Evolutionary conservation across 2,888 invertebrate species (phyloP).

Genomic region (Cantharis rufa): DNA sequence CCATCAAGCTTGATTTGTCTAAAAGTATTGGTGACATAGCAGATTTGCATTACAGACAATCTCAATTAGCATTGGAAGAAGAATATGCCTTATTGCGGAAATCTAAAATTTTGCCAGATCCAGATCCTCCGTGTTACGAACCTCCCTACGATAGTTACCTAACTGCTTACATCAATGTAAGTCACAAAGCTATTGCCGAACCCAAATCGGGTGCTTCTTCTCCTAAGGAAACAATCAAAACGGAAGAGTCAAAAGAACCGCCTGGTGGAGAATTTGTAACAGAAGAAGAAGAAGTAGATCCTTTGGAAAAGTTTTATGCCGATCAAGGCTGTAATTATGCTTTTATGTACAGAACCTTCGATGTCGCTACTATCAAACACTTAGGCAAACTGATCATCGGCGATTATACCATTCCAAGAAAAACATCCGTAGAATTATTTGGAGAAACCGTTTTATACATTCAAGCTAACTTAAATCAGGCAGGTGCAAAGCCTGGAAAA

Average conservation of each 20-base stretch:
- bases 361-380: slow-evolving; percentile 59
- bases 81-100: slow-evolving; percentile 56
- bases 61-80: slow-evolving; percentile 31
- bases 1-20: slow-evolving; percentile 6
- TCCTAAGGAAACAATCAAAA: not conserved
- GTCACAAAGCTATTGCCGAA: slow-evolving; percentile 55
- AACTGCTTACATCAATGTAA: slow-evolving; percentile 62
- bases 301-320: slow-evolving; percentile 64
- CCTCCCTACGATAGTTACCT: slow-evolving; percentile 60
- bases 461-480: slow-evolving; percentile 30
- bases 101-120: slow-evolving; percentile 61
- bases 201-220: slow-evolving; percentile 45
- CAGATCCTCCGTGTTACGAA: slow-evolving; percentile 53
- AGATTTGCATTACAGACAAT: slow-evolving; percentile 34
- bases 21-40: slow-evolving; percentile 40
- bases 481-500: slow-evolving; percentile 10
- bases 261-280: slow-evolving; percentile 36
- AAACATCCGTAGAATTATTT: slow-evolving; percentile 54
- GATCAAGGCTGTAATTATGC: slow-evolving; percentile 63
- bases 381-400: slow-evolving; percentile 54
- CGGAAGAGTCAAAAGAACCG: not conserved
- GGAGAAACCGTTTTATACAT: slow-evolving; percentile 46
- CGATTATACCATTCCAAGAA: slow-evolving; percentile 49
- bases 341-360: slow-evolving; percentile 62
- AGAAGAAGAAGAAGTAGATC: slow-evolving; percentile 57